Evolutionary conservation across 2,888 invertebrate species (phyloP), one percentile per base, ranked within the genome.

Genomic region (Drosophila melanosoma): DNA sequence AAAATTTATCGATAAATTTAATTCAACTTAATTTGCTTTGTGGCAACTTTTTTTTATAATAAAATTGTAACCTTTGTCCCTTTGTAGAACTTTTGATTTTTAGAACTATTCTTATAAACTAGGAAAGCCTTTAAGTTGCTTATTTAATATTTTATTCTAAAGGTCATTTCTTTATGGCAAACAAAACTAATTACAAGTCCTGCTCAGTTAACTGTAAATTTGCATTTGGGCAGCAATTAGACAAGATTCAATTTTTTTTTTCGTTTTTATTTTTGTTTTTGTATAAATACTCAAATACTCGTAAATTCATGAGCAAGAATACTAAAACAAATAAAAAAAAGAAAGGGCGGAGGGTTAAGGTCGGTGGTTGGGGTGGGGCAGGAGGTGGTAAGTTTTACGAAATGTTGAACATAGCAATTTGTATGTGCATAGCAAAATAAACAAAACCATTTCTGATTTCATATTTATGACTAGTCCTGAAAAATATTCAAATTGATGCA

Each of bases 401-500:
- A 66, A 58, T 59, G 59, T 56, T 74, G 56, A 40, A 52, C 61
- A 65, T 57, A 62, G 40, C 69, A 75, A 74, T 69, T 74, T 76
- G 26, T 69, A 52, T 74, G 56, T 64, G 38, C 70, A 76, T 74
- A 76, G 33, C 48, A 68, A 60, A 69, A 62, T 58, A 52, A 65
- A 80, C 67, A 74, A 74, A 73, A 56, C 66, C 61, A 79, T 66
- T 72, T 52, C 76, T 70, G 69, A 74, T 82, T 74, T 79, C 66
- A 80, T 88, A 83, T 83, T 83, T 88, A 83, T 88, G 87, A 71
- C 58, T 42, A n/a, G 53, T 36, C 64, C 69, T 29, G n/a, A 38
- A 79, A 70, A 76, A 68, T 80, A 88, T 83, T 74, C 68, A 86
- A 72, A 79, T 87, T 63, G 71, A 71, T 66, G 77, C 67, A 71